These are phyloP conservation scores for Pomatorhinus ruficollis DNA, from an alignment of 2,113 vertebrate species.

Conservation along the genomic window DNA sequence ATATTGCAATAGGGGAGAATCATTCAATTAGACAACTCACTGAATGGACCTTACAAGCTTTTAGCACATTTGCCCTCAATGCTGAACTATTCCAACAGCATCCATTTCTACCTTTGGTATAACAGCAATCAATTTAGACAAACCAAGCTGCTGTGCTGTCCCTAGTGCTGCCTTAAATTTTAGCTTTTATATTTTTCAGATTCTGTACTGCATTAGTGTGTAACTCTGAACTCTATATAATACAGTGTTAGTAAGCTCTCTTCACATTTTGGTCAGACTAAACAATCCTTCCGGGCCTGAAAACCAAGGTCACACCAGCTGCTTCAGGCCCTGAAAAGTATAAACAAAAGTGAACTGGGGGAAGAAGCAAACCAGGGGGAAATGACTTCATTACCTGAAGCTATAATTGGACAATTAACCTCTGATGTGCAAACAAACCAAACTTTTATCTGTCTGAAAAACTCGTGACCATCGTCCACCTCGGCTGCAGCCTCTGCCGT, in stretches of 20 bases:
- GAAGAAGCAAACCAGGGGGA: not conserved
- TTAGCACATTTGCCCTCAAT: not conserved
- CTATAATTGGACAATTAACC: not conserved
- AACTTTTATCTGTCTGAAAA: not conserved
- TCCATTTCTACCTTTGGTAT: not conserved
- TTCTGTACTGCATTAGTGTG: too few relatives aligned
- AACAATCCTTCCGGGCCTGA: not conserved
- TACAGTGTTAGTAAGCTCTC: not conserved
- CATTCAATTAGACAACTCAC: not conserved
- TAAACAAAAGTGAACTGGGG: not conserved
- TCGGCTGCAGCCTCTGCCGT: accelerated
- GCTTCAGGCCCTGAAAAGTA: not conserved
- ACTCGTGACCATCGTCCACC: accelerated
- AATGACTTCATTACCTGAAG: not conserved
- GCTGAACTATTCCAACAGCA: not conserved
- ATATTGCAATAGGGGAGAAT: not conserved
- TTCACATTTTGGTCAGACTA: not conserved
- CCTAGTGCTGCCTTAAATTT: not conserved
- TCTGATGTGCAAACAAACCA: not conserved
- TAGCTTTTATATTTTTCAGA: not conserved
- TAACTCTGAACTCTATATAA: not conserved
- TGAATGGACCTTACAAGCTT: not conserved
- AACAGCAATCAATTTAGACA: not conserved
- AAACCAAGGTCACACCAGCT: not conserved
- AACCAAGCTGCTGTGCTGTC: not conserved